Conservation (phyloP, 2,797 vertebrate species). For the Ctenopoma multispine region DNA sequence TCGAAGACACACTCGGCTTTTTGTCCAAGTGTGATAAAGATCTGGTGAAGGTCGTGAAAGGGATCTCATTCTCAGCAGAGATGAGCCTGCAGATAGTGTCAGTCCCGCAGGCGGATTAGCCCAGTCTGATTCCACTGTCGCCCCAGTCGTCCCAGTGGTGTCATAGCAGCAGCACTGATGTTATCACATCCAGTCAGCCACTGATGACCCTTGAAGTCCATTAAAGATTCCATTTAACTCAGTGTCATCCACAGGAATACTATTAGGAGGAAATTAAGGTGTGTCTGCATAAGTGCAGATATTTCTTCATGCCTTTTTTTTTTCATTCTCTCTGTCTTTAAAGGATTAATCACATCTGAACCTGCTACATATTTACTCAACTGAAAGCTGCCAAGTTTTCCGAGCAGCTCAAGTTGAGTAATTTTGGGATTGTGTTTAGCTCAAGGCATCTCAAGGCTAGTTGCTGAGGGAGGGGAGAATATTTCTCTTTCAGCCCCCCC, state of each 20-base stretch:
- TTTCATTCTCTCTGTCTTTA: neutral
- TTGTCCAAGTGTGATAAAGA: constrained; percentile 70
- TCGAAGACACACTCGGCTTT: constrained; percentile 39
- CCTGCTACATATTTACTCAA: constrained; percentile 32
- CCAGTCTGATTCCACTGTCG: constrained; percentile 62
- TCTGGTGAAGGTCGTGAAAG: constrained; percentile 82
- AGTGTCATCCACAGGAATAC: constrained; percentile 29
- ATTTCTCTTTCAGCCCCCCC: neutral
- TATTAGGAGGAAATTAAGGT: constrained; percentile 1
- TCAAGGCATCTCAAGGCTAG: constrained; percentile 44
- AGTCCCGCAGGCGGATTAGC: constrained; percentile 73
- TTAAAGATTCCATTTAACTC: constrained; percentile 67
- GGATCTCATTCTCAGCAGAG: constrained; percentile 81
- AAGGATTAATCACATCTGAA: constrained; percentile 39
- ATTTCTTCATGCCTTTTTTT: constrained; percentile 28
- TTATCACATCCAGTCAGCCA: constrained; percentile 65
- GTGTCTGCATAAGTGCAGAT: constrained; percentile 3
- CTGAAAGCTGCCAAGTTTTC: constrained; percentile 51
- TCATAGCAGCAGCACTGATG: constrained; percentile 72
- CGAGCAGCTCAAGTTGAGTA: constrained; percentile 50
- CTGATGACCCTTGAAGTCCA: constrained; percentile 69
- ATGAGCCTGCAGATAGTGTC: constrained; percentile 78
- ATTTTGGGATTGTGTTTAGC: constrained; percentile 36
- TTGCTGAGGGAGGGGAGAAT: constrained; percentile 12
- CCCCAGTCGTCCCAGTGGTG: constrained; percentile 72